Evolutionary conservation across 2,113 vertebrate genomes (phyloP), one percentile per base, ranked within the genome.

Genomic region (Ancistrus triradiatus): DNA sequence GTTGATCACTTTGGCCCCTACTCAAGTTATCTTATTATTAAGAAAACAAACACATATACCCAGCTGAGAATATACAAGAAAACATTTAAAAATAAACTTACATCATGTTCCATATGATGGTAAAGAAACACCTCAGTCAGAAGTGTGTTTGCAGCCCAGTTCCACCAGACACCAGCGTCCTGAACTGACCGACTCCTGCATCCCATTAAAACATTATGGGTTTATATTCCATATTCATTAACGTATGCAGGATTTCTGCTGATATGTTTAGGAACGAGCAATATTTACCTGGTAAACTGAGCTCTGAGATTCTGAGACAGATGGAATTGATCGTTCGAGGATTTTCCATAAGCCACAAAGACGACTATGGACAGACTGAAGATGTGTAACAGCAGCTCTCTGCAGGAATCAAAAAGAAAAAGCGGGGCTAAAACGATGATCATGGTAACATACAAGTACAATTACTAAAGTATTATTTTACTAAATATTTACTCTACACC

Each of bases 151-250:
- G 79, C 70, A 15, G 74, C 75, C 88, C 87, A 89, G 35, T 70
- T 76, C 88, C 87, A 89, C 90, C 87, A 92, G 47, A 80, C 78
- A 0, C 78, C 74, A 3, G 68, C 47, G 0, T 49, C 83, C 42
- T 65, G 74, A 50, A 86, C 71, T 22, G 69, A 69, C 3, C 38
- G 24, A 14, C 70, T 75, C 59, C 87, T 90, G 42, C 2, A 63
- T 58, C 68, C 9, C 2, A 52, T 15, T 24, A 46, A 9, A 56
- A 2, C 8, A 50, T 9, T 14, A 47, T 9, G n/a, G 7, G 14
- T 33, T 24, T n/a, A n/a, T 33, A 43, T 28, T 1, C 33, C 18
- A 11, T 1, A 7, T 6, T 11, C 10, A 15, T 1, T 10, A 6
- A 6, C 15, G 8, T 21, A 47, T 1, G 11, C 21, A 37, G 42